phyloP scores from a whole-genome alignment of 1,140 invertebrate genomes.

The Leguminivora glycinivorella region DNA sequence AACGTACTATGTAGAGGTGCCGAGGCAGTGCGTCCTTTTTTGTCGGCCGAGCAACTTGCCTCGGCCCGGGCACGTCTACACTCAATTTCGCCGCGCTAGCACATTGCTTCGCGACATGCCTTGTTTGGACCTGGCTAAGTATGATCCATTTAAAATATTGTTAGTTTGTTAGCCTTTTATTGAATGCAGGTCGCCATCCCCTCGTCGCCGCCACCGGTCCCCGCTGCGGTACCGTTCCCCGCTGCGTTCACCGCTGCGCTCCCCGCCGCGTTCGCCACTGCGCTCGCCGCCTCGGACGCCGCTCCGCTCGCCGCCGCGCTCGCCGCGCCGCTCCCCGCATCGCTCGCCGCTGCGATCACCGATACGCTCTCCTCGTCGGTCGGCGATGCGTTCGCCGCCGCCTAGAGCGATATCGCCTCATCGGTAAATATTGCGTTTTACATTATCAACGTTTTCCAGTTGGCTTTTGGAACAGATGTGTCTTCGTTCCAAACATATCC shows the following conservation, averaged over 20 bases:
- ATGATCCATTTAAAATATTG: background rate
- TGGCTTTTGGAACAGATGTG: background rate
- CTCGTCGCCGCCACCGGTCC: constrained; percentile 55
- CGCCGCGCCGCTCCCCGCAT: constrained; percentile 39
- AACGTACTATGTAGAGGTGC: too few species aligned
- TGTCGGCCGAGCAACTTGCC: too few species aligned
- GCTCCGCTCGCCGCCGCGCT: constrained; percentile 41
- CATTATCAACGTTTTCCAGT: background rate
- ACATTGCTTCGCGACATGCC: too few species aligned
- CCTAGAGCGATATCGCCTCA: constrained; percentile 47
- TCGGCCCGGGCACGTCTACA: too few species aligned
- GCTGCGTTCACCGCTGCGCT: constrained; percentile 34
- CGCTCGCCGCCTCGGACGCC: constrained; percentile 47
- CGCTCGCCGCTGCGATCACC: constrained; percentile 43
- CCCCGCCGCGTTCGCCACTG: constrained; percentile 8
- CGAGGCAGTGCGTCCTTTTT: too few species aligned
- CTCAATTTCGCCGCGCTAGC: too few species aligned
- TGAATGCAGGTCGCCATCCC: constrained; percentile 69
- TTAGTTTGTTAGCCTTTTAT: background rate
- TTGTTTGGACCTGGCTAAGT: too few species aligned
- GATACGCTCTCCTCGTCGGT: constrained; percentile 46
- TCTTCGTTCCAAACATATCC: too few species aligned
- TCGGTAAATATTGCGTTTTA: constrained; percentile 42
- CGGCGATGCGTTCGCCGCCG: constrained; percentile 39
- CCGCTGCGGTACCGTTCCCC: constrained; percentile 43